Percentiles rank a stretch among this genome's conserved stretches.
phyloP scores from a whole-genome alignment of 2,888 invertebrate genomes.

The Caenorhabditis drosophilae region DNA sequence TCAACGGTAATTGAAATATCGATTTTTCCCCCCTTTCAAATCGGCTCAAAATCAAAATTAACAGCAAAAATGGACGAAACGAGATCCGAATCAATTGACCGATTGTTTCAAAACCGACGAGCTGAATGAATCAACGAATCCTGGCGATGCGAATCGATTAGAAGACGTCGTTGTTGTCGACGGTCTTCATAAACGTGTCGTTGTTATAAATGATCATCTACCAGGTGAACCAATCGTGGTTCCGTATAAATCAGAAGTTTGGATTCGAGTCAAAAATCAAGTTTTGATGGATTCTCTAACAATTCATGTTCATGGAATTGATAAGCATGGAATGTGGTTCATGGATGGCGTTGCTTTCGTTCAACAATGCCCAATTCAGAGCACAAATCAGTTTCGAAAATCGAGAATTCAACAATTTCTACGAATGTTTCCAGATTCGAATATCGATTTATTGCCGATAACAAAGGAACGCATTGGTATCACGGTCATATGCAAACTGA shows the following conservation, averaged over 20 bases:
- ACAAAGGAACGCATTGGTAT: constrained; percentile 61
- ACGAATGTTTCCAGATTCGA: constrained; percentile 43
- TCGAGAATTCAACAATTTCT: too few relatives aligned
- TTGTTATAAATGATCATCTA: constrained; percentile 53
- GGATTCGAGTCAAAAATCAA: constrained; percentile 58
- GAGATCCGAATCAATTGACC: constrained; percentile 49
- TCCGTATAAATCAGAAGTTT: constrained; percentile 57
- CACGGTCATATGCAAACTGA: constrained; percentile 64
- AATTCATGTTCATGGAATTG: constrained; percentile 63
- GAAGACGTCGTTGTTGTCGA: constrained; percentile 48
- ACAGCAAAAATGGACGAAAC: constrained; percentile 41
- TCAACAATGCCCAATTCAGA: constrained; percentile 62
- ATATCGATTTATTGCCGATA: constrained; percentile 66
- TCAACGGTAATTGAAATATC: constrained; percentile 42
- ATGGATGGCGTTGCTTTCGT: constrained; percentile 63
- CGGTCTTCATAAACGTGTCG: constrained; percentile 53
- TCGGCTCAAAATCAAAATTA: not conserved
- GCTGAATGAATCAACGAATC: constrained; percentile 23
- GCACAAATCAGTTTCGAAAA: not conserved
- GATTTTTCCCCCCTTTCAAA: too few relatives aligned
- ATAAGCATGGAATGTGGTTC: constrained; percentile 62
- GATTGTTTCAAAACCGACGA: constrained; percentile 31
- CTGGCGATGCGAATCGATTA: constrained; percentile 27
- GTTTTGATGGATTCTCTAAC: constrained; percentile 57
- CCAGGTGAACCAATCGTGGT: constrained; percentile 63